These are phyloP conservation scores for Zosterops lateralis DNA, from an alignment of 2,113 vertebrate genomes.

Conservation along the genomic window DNA sequence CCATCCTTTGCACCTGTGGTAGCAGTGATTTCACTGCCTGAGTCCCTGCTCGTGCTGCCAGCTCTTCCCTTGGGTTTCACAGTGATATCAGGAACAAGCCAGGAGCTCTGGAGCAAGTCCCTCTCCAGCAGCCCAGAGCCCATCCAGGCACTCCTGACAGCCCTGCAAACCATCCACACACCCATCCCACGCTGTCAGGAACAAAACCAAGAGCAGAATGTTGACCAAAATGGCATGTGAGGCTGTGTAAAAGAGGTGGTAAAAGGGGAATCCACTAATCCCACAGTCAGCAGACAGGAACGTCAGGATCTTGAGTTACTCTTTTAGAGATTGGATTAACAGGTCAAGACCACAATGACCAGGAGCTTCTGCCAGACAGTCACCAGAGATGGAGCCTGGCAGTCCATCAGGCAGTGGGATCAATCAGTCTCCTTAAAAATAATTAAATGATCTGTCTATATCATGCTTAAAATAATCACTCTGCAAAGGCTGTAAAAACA, in stretches of 20 bases:
- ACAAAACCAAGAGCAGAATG: background rate
- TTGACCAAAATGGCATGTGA: too few species aligned
- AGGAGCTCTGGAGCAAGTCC: background rate
- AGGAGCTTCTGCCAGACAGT: background rate
- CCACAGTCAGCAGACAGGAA: too few species aligned
- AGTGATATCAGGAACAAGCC: accelerated
- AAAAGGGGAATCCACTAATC: too few species aligned
- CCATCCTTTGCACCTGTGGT: background rate
- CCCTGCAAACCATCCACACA: background rate
- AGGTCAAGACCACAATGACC: background rate
- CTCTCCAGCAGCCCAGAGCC: background rate
- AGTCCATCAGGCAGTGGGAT: background rate
- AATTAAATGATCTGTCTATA: background rate
- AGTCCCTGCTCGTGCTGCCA: background rate
- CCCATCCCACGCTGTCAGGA: background rate
- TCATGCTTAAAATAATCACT: background rate
- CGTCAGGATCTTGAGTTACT: background rate
- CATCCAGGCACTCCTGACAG: background rate
- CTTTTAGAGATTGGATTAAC: background rate
- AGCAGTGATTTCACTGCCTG: background rate
- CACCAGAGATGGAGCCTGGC: background rate
- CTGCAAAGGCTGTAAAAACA: background rate
- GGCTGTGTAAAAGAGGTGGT: too few species aligned
- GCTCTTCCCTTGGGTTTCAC: background rate
- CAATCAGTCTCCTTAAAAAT: background rate